Evolutionary conservation across 2,113 vertebrate species (phyloP), one percentile per base, ranked within the genome.

Genomic region (Lepisosteus oculatus): DNA sequence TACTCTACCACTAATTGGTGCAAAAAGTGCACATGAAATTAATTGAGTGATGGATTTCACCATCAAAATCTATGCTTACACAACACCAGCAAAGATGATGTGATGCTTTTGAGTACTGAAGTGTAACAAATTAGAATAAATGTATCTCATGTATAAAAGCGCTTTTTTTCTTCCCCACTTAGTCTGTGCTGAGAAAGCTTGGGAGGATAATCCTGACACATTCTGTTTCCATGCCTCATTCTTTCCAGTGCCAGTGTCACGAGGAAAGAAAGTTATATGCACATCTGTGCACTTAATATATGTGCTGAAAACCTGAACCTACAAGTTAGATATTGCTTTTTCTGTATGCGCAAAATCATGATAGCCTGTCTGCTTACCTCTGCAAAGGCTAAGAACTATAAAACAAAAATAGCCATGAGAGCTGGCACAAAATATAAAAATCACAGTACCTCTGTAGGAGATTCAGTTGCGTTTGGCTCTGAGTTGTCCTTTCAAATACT

Each of bases 41-140:
- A 69, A 69, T 55, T 13, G 55, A 29, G 55, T 41, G 51, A 69
- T 65, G 17, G 42, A 42, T 65, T 17, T 45, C 45, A 6, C 42
- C 55, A 9, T 72, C 63, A 65, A 51, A 65, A 7, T 43, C 65
- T 72, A 43, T 45, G 43, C 57, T 42, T 67, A 44, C 42, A 41
- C 15, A 15, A 65, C 41, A 15, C n/a, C 43, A 11, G 11, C 43
- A 43, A 70, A 62, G 44, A 70, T 51, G 55, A n/a, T 51, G 61
- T 15, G 13, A 55, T 64, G 61, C 8, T 55, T 64, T 54, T 55
- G 29, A 62, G 15, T 65, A n/a, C n/a, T n/a, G 29, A 59, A 62
- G 59, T 61, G 61, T 56, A 29, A 29, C 29, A 56, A 55, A 72
- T 70, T 43, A n/a, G 55, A 70, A 62, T 55, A 56, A 65, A 44